phyloP scores from a whole-genome alignment of 2,113 vertebrate species.

The Daboia siamensis region DNA sequence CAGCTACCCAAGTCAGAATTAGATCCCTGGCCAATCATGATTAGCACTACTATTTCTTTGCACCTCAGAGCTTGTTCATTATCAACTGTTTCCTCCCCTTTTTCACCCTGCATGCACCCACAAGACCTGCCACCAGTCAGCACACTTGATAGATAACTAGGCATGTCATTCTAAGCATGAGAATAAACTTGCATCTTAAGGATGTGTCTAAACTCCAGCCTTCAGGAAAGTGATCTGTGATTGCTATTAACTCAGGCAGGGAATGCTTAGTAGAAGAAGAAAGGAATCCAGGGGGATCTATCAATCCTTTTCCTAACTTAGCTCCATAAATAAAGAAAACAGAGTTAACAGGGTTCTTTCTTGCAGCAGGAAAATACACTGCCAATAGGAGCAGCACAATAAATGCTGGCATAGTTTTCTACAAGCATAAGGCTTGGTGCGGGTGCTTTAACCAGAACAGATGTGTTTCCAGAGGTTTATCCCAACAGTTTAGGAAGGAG shows the following conservation, averaged over 20 bases:
- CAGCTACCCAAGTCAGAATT: neutral
- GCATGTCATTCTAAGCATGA: neutral
- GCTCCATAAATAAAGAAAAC: neutral
- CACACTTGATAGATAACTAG: neutral
- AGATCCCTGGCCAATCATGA: neutral
- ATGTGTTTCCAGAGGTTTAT: neutral
- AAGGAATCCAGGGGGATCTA: neutral
- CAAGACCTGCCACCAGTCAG: neutral
- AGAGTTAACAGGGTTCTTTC: neutral
- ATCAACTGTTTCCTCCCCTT: neutral
- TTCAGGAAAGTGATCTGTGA: neutral
- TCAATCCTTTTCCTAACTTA: neutral
- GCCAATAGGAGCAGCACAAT: neutral
- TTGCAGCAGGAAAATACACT: neutral
- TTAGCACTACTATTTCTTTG: neutral
- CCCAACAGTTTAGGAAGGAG: neutral
- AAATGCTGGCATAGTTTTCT: neutral
- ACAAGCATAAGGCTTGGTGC: neutral
- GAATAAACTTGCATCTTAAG: neutral
- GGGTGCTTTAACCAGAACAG: neutral
- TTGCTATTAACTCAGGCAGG: neutral
- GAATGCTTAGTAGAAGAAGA: neutral
- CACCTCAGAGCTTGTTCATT: neutral
- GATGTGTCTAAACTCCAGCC: neutral
- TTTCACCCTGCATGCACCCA: neutral